A percentile compares a stretch with the other conserved stretches of the same genome.
These are phyloP conservation scores for Smutsia temminckii DNA, from an alignment of 2,797 vertebrate genomes.

Conservation along the genomic window DNA sequence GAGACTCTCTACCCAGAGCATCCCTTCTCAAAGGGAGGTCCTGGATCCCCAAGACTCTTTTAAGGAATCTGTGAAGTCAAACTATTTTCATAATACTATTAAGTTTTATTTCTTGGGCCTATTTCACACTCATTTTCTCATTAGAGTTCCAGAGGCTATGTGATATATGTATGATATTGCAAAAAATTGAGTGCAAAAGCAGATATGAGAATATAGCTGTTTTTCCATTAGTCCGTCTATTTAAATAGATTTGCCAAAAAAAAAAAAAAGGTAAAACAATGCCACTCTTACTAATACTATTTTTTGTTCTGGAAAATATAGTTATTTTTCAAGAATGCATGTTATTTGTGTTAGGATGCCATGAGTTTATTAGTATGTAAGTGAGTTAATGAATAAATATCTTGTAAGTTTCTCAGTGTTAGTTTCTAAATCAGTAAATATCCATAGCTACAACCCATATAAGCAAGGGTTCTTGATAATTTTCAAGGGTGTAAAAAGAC, in stretches of 20 bases:
- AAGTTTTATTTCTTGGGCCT: neutral
- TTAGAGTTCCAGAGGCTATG: neutral
- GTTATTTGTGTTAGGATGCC: neutral
- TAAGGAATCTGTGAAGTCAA: neutral
- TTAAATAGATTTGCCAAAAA: neutral
- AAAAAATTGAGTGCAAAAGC: neutral
- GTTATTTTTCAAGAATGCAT: neutral
- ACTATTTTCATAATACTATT: neutral
- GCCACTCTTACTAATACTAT: neutral
- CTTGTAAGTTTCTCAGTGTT: constrained; percentile 28
- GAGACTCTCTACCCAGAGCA: neutral
- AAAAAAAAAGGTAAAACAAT: neutral
- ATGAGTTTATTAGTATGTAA: neutral
- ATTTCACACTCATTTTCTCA: neutral
- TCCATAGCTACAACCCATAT: neutral
- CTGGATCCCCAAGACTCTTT: neutral
- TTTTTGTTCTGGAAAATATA: neutral
- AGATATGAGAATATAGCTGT: neutral
- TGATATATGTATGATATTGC: neutral
- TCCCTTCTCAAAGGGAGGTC: neutral
- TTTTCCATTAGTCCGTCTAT: neutral
- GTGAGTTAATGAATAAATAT: neutral
- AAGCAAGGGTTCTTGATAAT: neutral
- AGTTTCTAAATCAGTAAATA: constrained; percentile 22
- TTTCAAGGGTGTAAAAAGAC: neutral